Conservation (phyloP, 1,140 invertebrate species). For the Andrena cerasifolii region DNA sequence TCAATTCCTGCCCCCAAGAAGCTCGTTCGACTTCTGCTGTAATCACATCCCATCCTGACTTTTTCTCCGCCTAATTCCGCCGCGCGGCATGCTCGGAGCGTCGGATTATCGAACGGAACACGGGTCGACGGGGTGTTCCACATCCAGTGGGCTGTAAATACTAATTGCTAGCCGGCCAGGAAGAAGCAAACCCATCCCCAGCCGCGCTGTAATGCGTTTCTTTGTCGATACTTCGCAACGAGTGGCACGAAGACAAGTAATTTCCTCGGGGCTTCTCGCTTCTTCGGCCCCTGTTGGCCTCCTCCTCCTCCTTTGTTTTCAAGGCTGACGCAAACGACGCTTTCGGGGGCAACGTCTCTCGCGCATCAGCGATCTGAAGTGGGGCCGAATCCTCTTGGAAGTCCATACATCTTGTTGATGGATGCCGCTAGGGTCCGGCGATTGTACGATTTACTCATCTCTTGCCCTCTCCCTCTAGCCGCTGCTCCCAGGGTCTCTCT, state of each 20-base stretch:
- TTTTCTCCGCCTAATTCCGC: too few species aligned
- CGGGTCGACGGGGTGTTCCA: neutral
- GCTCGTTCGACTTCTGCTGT: too few species aligned
- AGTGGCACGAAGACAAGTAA: constrained; percentile 42
- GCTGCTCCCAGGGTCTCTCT: constrained; percentile 9
- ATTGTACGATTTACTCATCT: constrained; percentile 45
- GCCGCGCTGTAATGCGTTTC: constrained; percentile 61
- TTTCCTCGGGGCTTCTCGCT: constrained; percentile 36
- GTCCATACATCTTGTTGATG: constrained; percentile 69
- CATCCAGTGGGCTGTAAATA: constrained; percentile 22
- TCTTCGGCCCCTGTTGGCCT: neutral
- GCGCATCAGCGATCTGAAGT: constrained; percentile 34
- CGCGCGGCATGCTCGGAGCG: too few species aligned
- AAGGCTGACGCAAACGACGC: constrained; percentile 28
- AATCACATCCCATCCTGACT: too few species aligned
- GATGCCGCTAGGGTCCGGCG: constrained; percentile 60
- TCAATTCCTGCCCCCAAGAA: too few species aligned
- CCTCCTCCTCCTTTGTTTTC: neutral
- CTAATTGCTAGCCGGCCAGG: neutral
- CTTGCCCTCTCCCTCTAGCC: too few species aligned
- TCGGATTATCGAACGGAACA: too few species aligned
- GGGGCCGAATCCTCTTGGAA: constrained; percentile 38
- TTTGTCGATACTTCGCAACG: constrained; percentile 50
- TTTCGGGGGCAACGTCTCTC: constrained; percentile 30
- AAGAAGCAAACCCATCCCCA: constrained; percentile 2